Conservation (phyloP, 2,888 invertebrate species). For the Priocnemis perturbator region DNA sequence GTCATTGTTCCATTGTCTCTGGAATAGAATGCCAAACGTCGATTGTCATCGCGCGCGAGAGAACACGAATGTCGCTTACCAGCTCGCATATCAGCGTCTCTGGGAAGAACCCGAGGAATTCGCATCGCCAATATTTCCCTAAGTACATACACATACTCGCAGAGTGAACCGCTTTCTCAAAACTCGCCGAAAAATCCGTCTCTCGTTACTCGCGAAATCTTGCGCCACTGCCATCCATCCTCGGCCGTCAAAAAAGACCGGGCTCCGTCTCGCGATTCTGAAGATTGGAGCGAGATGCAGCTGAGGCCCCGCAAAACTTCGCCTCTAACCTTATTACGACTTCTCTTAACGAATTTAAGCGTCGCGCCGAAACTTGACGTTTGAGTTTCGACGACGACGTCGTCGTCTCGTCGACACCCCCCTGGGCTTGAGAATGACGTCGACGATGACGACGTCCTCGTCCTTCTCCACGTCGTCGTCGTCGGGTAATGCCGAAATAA, state of each 20-base stretch:
- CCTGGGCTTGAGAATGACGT: slow-evolving; percentile 25
- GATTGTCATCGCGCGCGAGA: too few relatives aligned
- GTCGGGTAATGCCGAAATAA: slow-evolving; percentile 30
- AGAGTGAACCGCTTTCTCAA: too few relatives aligned
- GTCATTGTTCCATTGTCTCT: background rate
- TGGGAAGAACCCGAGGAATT: too few relatives aligned
- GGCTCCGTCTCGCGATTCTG: slow-evolving; percentile 5
- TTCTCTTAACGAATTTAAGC: slow-evolving; percentile 70
- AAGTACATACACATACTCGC: too few relatives aligned
- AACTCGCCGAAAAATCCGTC: too few relatives aligned
- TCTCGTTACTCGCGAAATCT: too few relatives aligned
- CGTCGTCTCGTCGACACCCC: slow-evolving; percentile 11
- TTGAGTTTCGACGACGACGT: slow-evolving; percentile 59
- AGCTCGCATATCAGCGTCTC: too few relatives aligned
- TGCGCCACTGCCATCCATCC: too few relatives aligned
- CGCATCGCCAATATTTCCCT: too few relatives aligned
- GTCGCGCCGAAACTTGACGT: slow-evolving; percentile 66
- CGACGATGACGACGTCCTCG: slow-evolving; percentile 20
- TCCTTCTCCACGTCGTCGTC: background rate
- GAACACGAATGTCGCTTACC: too few relatives aligned
- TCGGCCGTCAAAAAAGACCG: too few relatives aligned
- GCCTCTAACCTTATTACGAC: slow-evolving; percentile 67
- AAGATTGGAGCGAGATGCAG: slow-evolving; percentile 42
- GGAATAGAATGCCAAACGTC: too few relatives aligned
- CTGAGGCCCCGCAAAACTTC: slow-evolving; percentile 59